Conservation (phyloP, 2,888 invertebrate species). For the Trissolcus brochymenae region DNA sequence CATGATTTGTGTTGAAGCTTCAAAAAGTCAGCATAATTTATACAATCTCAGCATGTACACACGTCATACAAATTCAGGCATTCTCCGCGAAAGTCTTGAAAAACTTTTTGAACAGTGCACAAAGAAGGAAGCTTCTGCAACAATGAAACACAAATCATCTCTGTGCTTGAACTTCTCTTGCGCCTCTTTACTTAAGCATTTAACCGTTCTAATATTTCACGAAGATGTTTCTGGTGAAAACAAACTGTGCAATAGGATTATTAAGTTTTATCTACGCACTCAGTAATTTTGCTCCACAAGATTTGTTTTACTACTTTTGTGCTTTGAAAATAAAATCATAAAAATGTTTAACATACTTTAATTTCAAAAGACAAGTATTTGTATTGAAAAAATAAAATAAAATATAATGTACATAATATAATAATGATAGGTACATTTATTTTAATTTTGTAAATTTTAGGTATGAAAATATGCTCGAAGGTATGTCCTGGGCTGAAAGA, state of each 20-base stretch:
- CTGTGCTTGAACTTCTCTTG: neutral
- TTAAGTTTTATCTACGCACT: constrained; percentile 2
- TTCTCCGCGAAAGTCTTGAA: neutral
- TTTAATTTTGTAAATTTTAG: constrained; percentile 45
- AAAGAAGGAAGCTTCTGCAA: constrained; percentile 1
- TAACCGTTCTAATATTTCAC: no score
- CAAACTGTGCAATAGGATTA: constrained; percentile 4
- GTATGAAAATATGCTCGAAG: constrained; percentile 75
- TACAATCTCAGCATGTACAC: constrained; percentile 2
- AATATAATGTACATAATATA: no score
- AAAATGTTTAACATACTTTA: no score
- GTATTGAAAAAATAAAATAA: no score
- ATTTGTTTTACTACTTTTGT: no score
- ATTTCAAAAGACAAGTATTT: no score
- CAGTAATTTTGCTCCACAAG: no score
- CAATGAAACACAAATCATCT: constrained; percentile 1
- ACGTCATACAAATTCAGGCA: neutral
- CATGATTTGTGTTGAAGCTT: neutral
- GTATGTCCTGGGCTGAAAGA: constrained; percentile 91
- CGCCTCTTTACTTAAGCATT: no score
- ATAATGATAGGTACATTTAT: no score
- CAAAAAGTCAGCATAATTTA: neutral
- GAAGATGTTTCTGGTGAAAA: no score
- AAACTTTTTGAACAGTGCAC: neutral
- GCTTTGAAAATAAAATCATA: no score